Base-by-base conservation (phyloP, 2,797 vertebrate genomes). In the Acanthurus lineatus region DNA sequence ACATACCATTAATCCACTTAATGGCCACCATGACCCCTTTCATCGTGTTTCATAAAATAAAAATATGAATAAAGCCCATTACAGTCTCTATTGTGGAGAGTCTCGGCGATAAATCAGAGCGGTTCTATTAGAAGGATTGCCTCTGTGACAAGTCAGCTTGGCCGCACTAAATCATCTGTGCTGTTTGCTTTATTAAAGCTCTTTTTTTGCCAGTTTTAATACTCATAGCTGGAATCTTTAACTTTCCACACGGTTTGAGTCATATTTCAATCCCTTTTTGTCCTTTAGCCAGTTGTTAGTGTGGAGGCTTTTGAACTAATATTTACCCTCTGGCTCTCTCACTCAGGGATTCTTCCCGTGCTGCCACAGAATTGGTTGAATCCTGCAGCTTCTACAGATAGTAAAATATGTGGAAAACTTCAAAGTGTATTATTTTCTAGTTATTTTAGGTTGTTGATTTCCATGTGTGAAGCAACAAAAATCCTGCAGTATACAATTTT, bases 1-100 rank as follows among this genome's bases (percentile, higher is more conserved):
- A 93, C 91, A 86, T 82, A 69, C 89, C 93, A 94, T 96, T 91
- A 95, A 96, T 96, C 92, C 89, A 68, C 88, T 93, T 95, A 95
- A 96, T 93, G 93, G 92, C 91, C 87, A 84, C 79, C 93, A 76
- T 92, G 95, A 96, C 95, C 96, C 92, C 95, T 95, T 95, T 95
- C 95, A 94, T 94, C 90, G 91, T 87, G 86, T 94, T 95, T 95
- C 92, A 95, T 95, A 94, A 96, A 96, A 96, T 94, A 94, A 94
- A 95, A 94, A 94, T 94, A 94, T 95, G 93, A 94, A 95, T 94
- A 94, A 95, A 95, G 93, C 80, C 87, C 92, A 95, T 95, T 95
- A 95, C 80, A 85, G 90, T 90, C 85, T 88, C 93, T 91, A 95
- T 95, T 95, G 94, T 95, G 79, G 85, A 86, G 88, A 86, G 92